Conservation (phyloP, 2,888 invertebrate genomes). For the Heliconius erato region DNA sequence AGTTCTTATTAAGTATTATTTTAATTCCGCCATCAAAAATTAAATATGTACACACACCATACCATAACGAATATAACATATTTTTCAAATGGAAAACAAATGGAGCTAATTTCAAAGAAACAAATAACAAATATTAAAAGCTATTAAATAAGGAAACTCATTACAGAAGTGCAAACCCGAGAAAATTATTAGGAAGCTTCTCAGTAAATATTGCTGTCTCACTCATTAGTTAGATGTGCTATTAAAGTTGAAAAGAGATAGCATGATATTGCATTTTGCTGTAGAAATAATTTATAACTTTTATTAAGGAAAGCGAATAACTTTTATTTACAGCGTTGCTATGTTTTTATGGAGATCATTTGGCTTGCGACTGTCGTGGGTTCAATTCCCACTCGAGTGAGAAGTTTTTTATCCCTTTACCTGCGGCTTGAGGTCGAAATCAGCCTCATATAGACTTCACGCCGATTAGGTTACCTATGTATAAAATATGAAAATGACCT, state of each 20-base stretch:
- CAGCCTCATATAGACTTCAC: too few species aligned
- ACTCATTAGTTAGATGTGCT: conserved; percentile 17
- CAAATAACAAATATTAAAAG: conserved; percentile 40
- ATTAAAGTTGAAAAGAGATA: conserved; percentile 13
- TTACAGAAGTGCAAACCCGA: conserved; percentile 43
- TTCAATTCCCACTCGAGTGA: too few species aligned
- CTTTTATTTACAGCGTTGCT: conserved; percentile 1
- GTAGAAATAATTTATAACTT: conserved; percentile 2
- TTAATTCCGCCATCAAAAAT: not conserved
- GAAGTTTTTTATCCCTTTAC: too few species aligned
- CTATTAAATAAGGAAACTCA: conserved; percentile 43
- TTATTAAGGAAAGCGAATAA: not conserved
- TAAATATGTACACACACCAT: not conserved
- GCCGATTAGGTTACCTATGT: too few species aligned
- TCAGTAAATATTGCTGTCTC: conserved; percentile 30
- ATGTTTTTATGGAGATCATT: not conserved
- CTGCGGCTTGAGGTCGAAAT: too few species aligned
- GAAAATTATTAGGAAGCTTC: conserved; percentile 35
- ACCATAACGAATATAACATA: not conserved
- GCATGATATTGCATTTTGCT: not conserved
- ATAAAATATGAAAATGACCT: too few species aligned
- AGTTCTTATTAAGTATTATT: not conserved
- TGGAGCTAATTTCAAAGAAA: conserved; percentile 21
- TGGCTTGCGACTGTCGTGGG: too few species aligned
- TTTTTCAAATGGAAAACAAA: conserved; percentile 27